phyloP scores from a whole-genome alignment of 2,888 invertebrate genomes.

The Meandrusa payeni region DNA sequence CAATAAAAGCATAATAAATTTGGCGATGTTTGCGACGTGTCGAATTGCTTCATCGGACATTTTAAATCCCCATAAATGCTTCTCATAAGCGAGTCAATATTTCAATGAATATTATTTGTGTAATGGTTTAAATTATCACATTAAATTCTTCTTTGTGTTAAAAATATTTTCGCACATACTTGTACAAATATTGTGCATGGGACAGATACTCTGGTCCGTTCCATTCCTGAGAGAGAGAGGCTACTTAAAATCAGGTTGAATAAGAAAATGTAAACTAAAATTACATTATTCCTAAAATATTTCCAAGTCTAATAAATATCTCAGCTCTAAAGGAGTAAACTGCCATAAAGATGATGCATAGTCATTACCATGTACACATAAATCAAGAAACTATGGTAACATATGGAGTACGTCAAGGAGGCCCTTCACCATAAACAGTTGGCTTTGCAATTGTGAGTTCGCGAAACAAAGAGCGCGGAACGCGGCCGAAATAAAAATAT shows the following conservation, averaged over 20 bases:
- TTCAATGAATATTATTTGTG: neutral
- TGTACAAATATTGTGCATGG: no score
- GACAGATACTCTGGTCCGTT: no score
- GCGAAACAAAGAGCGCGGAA: constrained; percentile 72
- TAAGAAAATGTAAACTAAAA: no score
- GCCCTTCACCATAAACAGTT: constrained; percentile 59
- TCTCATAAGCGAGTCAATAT: neutral
- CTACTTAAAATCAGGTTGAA: no score
- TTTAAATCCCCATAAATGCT: neutral
- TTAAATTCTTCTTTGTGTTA: neutral
- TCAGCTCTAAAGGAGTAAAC: no score
- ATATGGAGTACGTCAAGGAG: constrained; percentile 62
- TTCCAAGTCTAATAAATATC: no score
- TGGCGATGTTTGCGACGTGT: constrained; percentile 1
- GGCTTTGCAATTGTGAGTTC: constrained; percentile 47
- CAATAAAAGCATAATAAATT: constrained; percentile 12
- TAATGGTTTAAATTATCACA: constrained; percentile 1
- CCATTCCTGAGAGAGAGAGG: no score
- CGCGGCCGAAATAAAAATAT: constrained; percentile 74
- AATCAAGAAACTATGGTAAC: constrained; percentile 27
- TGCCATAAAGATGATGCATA: no score
- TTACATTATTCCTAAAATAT: no score
- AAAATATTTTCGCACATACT: neutral
- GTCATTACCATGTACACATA: neutral
- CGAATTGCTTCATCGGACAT: constrained; percentile 7